These are phyloP conservation scores for Auanema freiburgensis DNA, from an alignment of 2,888 invertebrate species.

Conservation along the genomic window DNA sequence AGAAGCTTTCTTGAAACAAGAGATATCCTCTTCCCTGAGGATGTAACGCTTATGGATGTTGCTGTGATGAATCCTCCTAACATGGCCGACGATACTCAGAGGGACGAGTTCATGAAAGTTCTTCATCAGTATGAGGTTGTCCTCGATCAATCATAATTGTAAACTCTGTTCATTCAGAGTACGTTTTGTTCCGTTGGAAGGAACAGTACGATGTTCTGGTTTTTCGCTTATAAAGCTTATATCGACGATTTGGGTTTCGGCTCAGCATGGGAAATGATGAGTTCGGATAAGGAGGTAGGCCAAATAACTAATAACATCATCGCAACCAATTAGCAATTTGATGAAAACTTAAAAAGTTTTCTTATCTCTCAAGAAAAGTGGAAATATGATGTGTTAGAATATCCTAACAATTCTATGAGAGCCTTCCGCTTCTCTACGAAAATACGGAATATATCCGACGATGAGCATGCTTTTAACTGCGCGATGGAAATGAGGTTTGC, in stretches of 20 bases:
- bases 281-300: constrained; percentile 41
- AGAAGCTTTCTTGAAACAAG: constrained; percentile 47
- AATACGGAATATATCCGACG: constrained; percentile 35
- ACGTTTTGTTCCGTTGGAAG: constrained; percentile 36
- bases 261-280: constrained; percentile 26
- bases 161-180: constrained; percentile 15
- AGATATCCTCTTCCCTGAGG: constrained; percentile 33
- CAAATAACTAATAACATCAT: not conserved
- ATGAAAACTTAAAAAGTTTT: constrained; percentile 39
- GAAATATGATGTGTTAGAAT: constrained; percentile 44
- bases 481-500: constrained; percentile 39
- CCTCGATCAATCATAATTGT: not conserved
- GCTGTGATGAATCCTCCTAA: constrained; percentile 53
- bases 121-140: constrained; percentile 42
- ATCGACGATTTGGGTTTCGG: constrained; percentile 48
- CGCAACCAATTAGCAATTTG: too few species aligned
- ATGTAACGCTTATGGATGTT: constrained; percentile 45
- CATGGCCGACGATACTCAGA: constrained; percentile 27
- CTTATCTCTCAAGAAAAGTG: constrained; percentile 48
- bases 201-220: constrained; percentile 53
- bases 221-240: constrained; percentile 47
- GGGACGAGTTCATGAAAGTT: constrained; percentile 34
- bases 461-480: constrained; percentile 44
- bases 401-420: constrained; percentile 18
- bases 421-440: constrained; percentile 49